Evolutionary conservation across 1,140 invertebrate genomes (phyloP), one percentile per base, ranked within the genome.

Genomic region (Arctopsyche grandis): DNA sequence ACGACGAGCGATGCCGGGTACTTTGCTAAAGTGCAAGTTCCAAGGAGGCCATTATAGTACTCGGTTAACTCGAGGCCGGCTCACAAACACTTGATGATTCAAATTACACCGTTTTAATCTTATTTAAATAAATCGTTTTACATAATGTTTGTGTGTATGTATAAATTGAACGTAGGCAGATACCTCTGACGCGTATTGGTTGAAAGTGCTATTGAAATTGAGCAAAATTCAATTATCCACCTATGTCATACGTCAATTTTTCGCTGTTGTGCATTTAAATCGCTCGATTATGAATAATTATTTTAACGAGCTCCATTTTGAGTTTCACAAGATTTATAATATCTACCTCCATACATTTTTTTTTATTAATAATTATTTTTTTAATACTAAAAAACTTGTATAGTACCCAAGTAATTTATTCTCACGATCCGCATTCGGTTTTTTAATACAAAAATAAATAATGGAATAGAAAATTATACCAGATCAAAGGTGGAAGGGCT

Each of bases 21-120:
- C 29, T n/a, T 48, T 48, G 12, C 7, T 19, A 38, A 77, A 80
- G 75, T 74, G 79, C 46, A 44, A 75, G 69, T 66, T 63, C 58
- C 46, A 43, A 70, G 60, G 66, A 52, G 43, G 46, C 75, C 69
- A 76, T 79, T 79, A 69, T n/a, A 52, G 38, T 46, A 58, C 70
- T 70, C 21, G 22, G 21, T 22, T 74, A 52, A 46, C 48, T 24
- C 16, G 69, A 38, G 24, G 14, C 52, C 52, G 52, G 52, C 52
- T 38, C 29, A 38, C 21, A 71, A 71, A 22, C 71, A 56, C 71
- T 48, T 74, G 44, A 46, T 29, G 71, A 74, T 74, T 46, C 71
- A 46, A 74, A 74, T 74, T 74, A 29, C 48, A 56, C 24, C 21
- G 22, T 66, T 66, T 60, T 66, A 14, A 66, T 66, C 63, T 66